A percentile compares a stretch with the other conserved stretches of the same genome.
These are phyloP conservation scores for Drosophila nigrodunni DNA, from an alignment of 1,140 invertebrate species.

Conservation along the genomic window DNA sequence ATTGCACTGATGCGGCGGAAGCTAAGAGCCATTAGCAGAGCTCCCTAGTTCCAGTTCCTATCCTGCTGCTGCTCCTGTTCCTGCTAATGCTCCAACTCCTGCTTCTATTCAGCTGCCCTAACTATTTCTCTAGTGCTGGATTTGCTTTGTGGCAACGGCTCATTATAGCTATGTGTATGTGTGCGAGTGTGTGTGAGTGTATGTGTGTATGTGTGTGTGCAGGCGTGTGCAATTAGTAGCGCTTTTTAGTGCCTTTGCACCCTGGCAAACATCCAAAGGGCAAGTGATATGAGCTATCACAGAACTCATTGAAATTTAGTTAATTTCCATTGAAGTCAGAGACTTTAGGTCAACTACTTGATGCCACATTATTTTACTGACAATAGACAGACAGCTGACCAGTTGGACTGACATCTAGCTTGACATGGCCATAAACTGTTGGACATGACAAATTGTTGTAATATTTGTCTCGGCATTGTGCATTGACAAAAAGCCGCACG, in stretches of 20 bases:
- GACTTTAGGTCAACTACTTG: slow-evolving; percentile 23
- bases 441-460: slow-evolving; percentile 82
- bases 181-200: slow-evolving; percentile 11
- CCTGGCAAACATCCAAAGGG: slow-evolving; percentile 65
- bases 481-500: slow-evolving; percentile 78
- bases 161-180: slow-evolving; percentile 56
- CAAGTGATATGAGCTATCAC: slow-evolving; percentile 77
- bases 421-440: slow-evolving; percentile 79
- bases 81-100: not conserved
- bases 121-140: slow-evolving; percentile 51
- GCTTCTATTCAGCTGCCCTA: slow-evolving; percentile 5
- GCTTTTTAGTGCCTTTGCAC: slow-evolving; percentile 67
- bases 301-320: slow-evolving; percentile 73
- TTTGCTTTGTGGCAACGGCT: slow-evolving; percentile 76
- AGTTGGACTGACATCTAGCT: slow-evolving; percentile 13
- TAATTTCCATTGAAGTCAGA: slow-evolving; percentile 30
- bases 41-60: slow-evolving; percentile 38
- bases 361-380: slow-evolving; percentile 48
- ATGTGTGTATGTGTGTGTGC: slow-evolving; percentile 16
- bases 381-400: slow-evolving; percentile 38
- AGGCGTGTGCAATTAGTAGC: slow-evolving; percentile 70
- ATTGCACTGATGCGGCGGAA: slow-evolving; percentile 80
- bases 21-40: slow-evolving; percentile 76
- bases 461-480: slow-evolving; percentile 50
- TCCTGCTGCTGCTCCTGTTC: not conserved